These are phyloP conservation scores for Athalia circularis DNA, from an alignment of 2,888 invertebrate species.

Conservation along the genomic window DNA sequence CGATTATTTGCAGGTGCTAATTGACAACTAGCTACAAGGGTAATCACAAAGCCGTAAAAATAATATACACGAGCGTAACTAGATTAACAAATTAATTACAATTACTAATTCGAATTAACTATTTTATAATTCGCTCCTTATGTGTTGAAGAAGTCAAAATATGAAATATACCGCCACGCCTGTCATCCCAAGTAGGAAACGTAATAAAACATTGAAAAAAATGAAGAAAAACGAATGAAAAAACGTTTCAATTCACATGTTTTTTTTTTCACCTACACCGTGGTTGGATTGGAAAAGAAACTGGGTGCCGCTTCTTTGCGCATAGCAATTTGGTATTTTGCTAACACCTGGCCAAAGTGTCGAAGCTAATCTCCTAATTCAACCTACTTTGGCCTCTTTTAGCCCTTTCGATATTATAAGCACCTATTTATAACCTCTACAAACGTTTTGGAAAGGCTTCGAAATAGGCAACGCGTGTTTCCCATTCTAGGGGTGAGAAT, in stretches of 20 bases:
- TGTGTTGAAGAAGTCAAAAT: neutral
- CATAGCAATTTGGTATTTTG: neutral
- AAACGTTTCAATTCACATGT: slow-evolving; percentile 1
- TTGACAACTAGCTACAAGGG: neutral
- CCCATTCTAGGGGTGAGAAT: slow-evolving; percentile 56
- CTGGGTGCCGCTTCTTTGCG: too few relatives aligned
- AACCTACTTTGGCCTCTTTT: slow-evolving; percentile 51
- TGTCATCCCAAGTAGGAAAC: slow-evolving; percentile 13
- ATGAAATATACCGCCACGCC: slow-evolving; percentile 9
- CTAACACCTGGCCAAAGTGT: slow-evolving; percentile 61
- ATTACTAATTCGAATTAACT: neutral
- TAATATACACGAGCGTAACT: neutral
- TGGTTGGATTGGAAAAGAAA: too few relatives aligned
- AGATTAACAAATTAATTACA: neutral
- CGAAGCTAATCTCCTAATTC: slow-evolving; percentile 54
- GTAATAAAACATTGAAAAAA: neutral
- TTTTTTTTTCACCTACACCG: too few relatives aligned
- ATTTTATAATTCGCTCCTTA: neutral
- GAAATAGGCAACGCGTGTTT: slow-evolving; percentile 67
- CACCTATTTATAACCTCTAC: slow-evolving; percentile 51
- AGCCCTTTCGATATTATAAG: slow-evolving; percentile 54
- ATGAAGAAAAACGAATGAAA: neutral
- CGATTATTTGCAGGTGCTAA: slow-evolving; percentile 16
- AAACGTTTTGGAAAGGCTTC: slow-evolving; percentile 54
- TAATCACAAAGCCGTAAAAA: neutral